Base-by-base conservation (phyloP, 2,888 invertebrate genomes). In the Halictus quadricinctus region DNA sequence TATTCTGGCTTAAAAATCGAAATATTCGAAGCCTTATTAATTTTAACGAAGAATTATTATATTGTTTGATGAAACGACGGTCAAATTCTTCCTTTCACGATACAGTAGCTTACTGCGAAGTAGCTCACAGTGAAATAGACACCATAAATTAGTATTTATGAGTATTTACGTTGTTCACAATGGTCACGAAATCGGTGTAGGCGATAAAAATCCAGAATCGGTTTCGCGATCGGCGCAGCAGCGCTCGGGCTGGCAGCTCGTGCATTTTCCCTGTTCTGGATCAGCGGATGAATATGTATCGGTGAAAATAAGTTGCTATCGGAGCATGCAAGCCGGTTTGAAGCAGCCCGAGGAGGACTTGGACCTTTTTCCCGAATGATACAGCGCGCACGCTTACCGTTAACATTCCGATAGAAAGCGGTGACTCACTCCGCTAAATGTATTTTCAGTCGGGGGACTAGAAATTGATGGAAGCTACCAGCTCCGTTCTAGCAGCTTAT, bases 361-460 rank as follows among this genome's bases (percentile, higher is more conserved):
- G 66, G 48, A 72, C 50, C 79, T 72, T 76, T 82, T 77, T 46
- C 58, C n/a, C 15, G 64, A 64, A 46, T 69, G 72, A 83, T 80
- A 70, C 66, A 72, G 75, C 60, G 75, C 60, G 58, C 64, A 69
- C 64, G 80, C 77, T 84, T 75, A 80, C 85, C 85, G 85, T 85
- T 89, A 89, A 88, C 88, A 85, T 89, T 88, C 89, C 83, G 75
- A 76, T 88, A 85, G 89, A 89, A 89, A 89, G 82, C 84, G 87
- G 82, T 89, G 89, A 89, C 80, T 89, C 89, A 89, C 74, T 81
- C 80, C 41, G 78, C 58, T 77, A 80, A 82, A 83, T 73, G 87
- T 84, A 86, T 89, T 87, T 88, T 79, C 82, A 87, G 80, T 81
- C 84, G 41, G 64, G 75, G 58, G 81, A 73, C 82, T 89, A 88